Evolutionary conservation across 2,113 vertebrate species (phyloP).

Genomic region (Cygnus atratus): DNA sequence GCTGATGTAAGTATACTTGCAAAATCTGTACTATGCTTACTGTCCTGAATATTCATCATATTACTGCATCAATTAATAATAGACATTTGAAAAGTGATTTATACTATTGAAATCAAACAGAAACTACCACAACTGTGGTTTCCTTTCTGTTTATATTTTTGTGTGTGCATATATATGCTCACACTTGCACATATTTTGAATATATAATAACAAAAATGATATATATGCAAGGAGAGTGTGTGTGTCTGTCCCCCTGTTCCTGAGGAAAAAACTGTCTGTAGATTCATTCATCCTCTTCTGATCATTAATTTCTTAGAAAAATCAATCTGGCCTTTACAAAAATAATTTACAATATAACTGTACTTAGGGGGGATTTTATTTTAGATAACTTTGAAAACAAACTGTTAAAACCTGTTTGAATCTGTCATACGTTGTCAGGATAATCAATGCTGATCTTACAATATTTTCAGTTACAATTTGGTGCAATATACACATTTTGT

Average conservation of each 20-base stretch:
- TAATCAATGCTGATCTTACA: not conserved
- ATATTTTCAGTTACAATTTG: slow-evolving; percentile 7
- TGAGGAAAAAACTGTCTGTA: not conserved
- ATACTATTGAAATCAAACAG: not conserved
- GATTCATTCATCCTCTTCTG: not conserved
- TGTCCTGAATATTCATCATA: not conserved
- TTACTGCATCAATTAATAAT: not conserved
- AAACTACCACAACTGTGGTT: not conserved
- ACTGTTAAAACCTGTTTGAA: slow-evolving; percentile 15
- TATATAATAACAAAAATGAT: not conserved
- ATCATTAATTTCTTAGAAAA: not conserved
- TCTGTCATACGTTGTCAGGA: not conserved
- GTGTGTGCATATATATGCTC: not conserved
- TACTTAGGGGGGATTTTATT: not conserved
- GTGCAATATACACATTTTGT: not conserved
- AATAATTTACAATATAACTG: not conserved
- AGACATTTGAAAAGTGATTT: not conserved
- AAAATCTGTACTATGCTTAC: not conserved
- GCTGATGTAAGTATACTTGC: not conserved
- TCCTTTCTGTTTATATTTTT: not conserved
- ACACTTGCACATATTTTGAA: not conserved
- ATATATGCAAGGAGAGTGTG: not conserved
- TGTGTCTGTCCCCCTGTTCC: not conserved
- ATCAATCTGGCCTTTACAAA: not conserved
- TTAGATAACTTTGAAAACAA: not conserved